Base-by-base conservation (phyloP, 2,113 vertebrate species). In the Cinclus cinclus region DNA sequence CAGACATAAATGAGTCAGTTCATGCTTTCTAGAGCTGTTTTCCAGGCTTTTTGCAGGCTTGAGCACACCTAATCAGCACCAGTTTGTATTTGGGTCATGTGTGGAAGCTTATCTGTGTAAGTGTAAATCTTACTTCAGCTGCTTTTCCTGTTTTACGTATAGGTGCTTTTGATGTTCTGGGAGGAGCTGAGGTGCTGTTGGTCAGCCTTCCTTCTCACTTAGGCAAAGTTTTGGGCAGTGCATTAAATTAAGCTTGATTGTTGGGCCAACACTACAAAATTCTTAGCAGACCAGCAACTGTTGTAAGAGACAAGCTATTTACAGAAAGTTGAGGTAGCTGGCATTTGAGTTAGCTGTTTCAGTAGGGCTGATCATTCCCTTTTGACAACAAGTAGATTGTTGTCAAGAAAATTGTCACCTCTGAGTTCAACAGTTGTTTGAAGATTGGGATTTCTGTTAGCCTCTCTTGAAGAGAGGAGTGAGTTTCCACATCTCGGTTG, bases 141-240 rank as follows among this genome's bases (percentile, higher is more conserved):
- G 35, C 37, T 90, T 84, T 84, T 80, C 39, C 8, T 75, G 52
- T 92, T 93, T 75, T 75, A 75, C 65, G 25, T 68, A 33, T 13
- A 92, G 83, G 49, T 89, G 60, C 69, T 82, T 96, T 76, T 94
- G 88, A 92, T 96, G 52, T 93, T 75, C 30, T 93, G 92, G 80
- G 90, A 89, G 69, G 56, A 68, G 71, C 74, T 84, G 86, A 92
- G 52, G n/a, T 80, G 41, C 73, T 84, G 23, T 88, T 93, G 92
- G 83, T 86, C 80, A 84, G 31, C 49, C 30, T 87, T 63, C 15
- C 13, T 75, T 63, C 77, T 93, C n/a, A 86, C 71, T 60, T 39
- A 68, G 56, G 35, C 60, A 78, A 37, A 63, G 80, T 71, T 94
- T 83, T 89, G 73, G 52, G 76, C 37, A 87, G 41, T 64, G 22